These are phyloP conservation scores for Habroteleia sp. DNA, from an alignment of 2,888 invertebrate genomes.

Conservation along the genomic window DNA sequence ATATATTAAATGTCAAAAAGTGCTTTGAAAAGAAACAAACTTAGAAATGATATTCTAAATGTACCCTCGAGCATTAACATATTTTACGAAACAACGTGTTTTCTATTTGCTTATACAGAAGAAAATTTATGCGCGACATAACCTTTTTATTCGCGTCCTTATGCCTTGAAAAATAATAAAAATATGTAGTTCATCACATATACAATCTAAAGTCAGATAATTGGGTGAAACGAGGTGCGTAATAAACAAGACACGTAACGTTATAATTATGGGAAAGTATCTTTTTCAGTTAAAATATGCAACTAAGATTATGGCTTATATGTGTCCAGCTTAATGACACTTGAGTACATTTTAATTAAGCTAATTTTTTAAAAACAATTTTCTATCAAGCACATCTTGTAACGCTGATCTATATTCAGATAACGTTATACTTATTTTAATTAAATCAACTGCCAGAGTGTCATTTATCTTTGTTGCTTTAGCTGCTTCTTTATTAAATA, in stretches of 20 bases:
- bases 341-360: conserved; percentile 21
- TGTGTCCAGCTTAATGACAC: conserved; percentile 24
- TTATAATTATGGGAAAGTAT: conserved; percentile 50
- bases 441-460: too few species aligned
- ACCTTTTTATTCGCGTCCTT: conserved; percentile 15
- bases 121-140: conserved; percentile 16
- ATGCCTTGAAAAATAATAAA: conserved; percentile 11
- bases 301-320: conserved; percentile 21
- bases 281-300: conserved; percentile 25
- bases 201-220: conserved; percentile 32
- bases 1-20: background rate
- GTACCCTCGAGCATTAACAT: background rate
- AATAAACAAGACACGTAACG: conserved; percentile 43
- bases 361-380: conserved; percentile 8
- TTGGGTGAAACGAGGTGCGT: conserved; percentile 20
- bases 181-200: conserved; percentile 30
- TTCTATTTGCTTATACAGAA: conserved; percentile 20
- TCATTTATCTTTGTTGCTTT: too few species aligned
- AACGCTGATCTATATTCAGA: background rate
- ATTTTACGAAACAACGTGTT: conserved; percentile 1
- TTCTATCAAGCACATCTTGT: conserved; percentile 10
- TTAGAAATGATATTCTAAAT: background rate
- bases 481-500: too few species aligned
- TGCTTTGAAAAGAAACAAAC: background rate
- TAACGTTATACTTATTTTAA: background rate